Base-by-base conservation (phyloP, 2,888 invertebrate species). In the Physocephala rufipes region DNA sequence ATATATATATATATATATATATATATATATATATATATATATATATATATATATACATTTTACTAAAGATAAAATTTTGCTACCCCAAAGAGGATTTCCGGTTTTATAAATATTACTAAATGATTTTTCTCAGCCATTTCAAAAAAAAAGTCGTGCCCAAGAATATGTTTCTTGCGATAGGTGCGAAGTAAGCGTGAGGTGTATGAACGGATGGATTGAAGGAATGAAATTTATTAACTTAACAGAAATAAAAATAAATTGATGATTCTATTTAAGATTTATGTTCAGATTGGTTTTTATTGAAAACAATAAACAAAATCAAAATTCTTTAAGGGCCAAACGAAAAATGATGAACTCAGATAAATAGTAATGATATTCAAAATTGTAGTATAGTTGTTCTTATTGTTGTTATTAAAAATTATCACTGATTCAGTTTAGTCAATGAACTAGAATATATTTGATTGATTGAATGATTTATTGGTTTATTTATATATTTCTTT, bases 201-300 rank as follows among this genome's bases (percentile, higher is more conserved):
- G 53, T 19, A 21, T 9, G 51, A 51, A n/a, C n/a, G 53, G 53
- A 53, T 19, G 19, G 53, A 24, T 19, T 30, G 28, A 47, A 51
- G 51, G 30, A 65, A 19, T 36, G n/a, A 47, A 59, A 66, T 55
- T 49, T n/a, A 2, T 49, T n/a, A 15, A 26, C n/a, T 59, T 59
- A 59, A 65, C 55, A 7, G 9, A 73, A 68, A 70, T 72, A 74
- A 71, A 76, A 76, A 76, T 76, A 76, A 69, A 67, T 67, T 71
- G 74, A 76, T 76, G 76, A 76, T 71, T 74, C 74, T 74, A 76
- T 74, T 64, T n/a, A n/a, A n/a, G 45, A 36, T 70, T 65, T 67
- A 61, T 49, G 36, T 47, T 68, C 36, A 70, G 71, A 26, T 43
- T 63, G 36, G 53, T 26, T 36, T 26, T 59, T 59, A 59, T 59